These are phyloP conservation scores for Thunnus thynnus DNA, from an alignment of 2,113 vertebrate species.

Conservation along the genomic window DNA sequence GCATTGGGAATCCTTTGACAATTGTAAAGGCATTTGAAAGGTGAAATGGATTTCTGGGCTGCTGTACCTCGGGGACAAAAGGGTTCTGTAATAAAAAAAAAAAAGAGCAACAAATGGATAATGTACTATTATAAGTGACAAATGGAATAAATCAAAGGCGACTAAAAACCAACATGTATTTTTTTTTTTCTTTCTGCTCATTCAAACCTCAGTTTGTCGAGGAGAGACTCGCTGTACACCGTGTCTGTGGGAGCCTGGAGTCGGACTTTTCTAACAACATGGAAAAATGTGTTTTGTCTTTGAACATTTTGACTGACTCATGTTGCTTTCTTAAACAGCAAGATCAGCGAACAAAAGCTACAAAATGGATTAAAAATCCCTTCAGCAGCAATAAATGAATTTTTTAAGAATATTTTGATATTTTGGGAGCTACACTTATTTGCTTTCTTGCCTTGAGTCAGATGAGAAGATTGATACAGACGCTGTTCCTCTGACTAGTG, in stretches of 20 bases:
- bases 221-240: neutral
- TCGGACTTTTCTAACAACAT: neutral
- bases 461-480: no score
- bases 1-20: conserved; percentile 55
- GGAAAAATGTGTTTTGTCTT: neutral
- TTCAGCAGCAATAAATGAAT: neutral
- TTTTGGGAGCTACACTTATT: neutral
- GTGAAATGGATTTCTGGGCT: conserved; percentile 62
- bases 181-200: conserved; percentile 26
- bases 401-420: neutral
- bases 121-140: conserved; percentile 64
- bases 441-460: neutral
- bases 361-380: conserved; percentile 28
- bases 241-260: conserved; percentile 10
- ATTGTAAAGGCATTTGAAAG: conserved; percentile 63
- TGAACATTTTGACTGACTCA: conserved; percentile 25
- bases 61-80: conserved; percentile 54
- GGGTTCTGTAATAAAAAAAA: conserved; percentile 50
- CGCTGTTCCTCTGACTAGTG: no score
- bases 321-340: conserved; percentile 22
- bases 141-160: conserved; percentile 75
- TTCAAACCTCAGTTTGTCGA: neutral
- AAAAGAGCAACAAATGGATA: conserved; percentile 50
- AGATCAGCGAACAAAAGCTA: conserved; percentile 31
- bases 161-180: conserved; percentile 36